Base-by-base conservation (phyloP, 2,888 invertebrate species). In the Eudasyphora cyanicolor region DNA sequence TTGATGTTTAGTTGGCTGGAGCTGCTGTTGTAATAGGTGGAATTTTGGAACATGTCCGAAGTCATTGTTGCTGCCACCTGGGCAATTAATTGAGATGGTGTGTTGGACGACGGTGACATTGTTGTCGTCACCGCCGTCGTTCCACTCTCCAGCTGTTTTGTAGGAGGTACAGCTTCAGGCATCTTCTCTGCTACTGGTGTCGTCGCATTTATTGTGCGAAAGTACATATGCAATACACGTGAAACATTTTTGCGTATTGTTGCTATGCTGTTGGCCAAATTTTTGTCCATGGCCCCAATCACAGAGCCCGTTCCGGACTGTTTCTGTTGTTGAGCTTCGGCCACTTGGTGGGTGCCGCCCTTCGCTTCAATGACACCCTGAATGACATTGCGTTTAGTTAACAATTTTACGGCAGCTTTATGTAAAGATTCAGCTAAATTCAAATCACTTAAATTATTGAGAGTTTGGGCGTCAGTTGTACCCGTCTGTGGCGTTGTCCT, bases 201-300 rank as follows among this genome's bases (percentile, higher is more conserved):
- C 57, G 71, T 67, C 57, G 71, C 81, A 76, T 80, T 86, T 78
- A 85, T 76, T 81, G 86, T 86, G 49, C 86, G 86, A 82, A 86
- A 87, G 54, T 86, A 86, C 86, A 82, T 86, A 45, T 87, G 82
- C 17, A 88, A 79, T 6, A 87, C 86, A 32, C 87, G 86, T 17
- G 85, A 84, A 73, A 88, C 86, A 85, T 87, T 87, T 54, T 86
- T 81, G 8, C 87, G 88, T 69, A 88, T 87, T 57, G 87, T 86
- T 67, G 86, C 86, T 17, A 89, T 86, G 45, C 86, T 86, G 62
- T 86, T 87, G 35, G 87, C 64, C 64, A 87, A 82, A 82, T 85
- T 86, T 38, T 79, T 82, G 67, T 51, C 79, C 38, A 60, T 69
- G 74, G n/a, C n/a, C n/a, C 60, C 64, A 51, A 60, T 62, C 69